Evolutionary conservation across 2,113 vertebrate genomes (phyloP).

Genomic region (Petromus typicus): DNA sequence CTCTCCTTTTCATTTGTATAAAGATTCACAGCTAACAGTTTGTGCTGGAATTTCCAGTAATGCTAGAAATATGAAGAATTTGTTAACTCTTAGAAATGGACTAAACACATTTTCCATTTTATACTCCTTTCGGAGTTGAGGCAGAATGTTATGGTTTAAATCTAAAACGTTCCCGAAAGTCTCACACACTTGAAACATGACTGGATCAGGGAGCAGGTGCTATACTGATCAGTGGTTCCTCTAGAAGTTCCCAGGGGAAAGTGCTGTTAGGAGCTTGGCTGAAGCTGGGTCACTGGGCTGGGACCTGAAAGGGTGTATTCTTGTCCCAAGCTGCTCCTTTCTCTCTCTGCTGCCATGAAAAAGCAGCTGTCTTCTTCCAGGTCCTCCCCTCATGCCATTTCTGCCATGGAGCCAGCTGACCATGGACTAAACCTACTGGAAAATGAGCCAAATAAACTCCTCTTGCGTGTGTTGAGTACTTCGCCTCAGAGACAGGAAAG

Average conservation of each 20-base stretch:
- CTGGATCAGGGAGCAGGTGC: not conserved
- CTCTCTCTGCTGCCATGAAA: not conserved
- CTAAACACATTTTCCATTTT: not conserved
- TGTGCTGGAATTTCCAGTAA: not conserved
- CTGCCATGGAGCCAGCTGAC: not conserved
- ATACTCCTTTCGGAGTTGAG: not conserved
- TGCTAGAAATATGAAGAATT: not conserved
- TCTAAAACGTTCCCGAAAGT: not conserved
- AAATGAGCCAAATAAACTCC: not conserved
- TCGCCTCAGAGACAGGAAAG: not conserved
- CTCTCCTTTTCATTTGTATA: not conserved
- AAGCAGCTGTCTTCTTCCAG: not conserved
- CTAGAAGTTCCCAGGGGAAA: not conserved
- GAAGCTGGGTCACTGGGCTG: not conserved
- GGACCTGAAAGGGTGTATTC: not conserved
- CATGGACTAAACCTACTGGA: not conserved
- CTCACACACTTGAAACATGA: not conserved
- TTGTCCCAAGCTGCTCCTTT: not conserved
- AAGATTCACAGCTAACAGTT: not conserved
- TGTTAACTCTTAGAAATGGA: not conserved
- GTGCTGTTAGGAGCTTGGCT: not conserved
- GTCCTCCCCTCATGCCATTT: not conserved
- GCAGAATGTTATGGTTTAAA: not conserved
- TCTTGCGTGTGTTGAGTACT: not conserved
- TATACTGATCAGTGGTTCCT: not conserved